A percentile compares a stretch with the other conserved stretches of the same genome.
These are phyloP conservation scores for Tubulanus polymorphus DNA, from an alignment of 2,888 invertebrate species.

Conservation along the genomic window DNA sequence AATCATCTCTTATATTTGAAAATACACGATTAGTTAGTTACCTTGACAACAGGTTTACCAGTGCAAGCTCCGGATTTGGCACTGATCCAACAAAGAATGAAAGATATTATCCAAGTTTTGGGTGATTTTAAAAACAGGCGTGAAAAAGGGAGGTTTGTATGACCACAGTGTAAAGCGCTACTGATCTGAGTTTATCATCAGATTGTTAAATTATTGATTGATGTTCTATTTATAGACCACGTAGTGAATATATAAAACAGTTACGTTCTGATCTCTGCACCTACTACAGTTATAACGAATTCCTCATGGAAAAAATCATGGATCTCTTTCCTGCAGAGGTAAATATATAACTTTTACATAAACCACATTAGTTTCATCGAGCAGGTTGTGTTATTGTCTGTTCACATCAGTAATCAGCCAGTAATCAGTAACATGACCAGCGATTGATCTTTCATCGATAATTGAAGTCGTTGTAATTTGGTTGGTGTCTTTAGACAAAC, in stretches of 20 bases:
- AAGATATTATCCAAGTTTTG: constrained; percentile 73
- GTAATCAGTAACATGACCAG: too few relatives aligned
- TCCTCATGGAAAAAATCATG: constrained; percentile 79
- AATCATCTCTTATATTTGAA: too few relatives aligned
- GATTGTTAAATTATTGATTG: neutral
- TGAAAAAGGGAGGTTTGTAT: constrained; percentile 49
- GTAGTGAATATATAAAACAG: constrained; percentile 77
- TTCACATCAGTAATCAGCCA: too few relatives aligned
- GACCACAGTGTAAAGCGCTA: neutral
- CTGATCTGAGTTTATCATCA: neutral
- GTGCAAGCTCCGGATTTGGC: constrained; percentile 59
- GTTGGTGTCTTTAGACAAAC: neutral
- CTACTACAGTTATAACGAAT: constrained; percentile 96
- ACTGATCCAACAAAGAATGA: constrained; percentile 83
- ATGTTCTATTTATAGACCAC: constrained; percentile 58
- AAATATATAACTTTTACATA: too few relatives aligned
- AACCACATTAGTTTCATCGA: too few relatives aligned
- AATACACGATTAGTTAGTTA: neutral
- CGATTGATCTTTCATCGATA: too few relatives aligned
- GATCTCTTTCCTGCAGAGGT: constrained; percentile 46
- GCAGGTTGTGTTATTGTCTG: too few relatives aligned
- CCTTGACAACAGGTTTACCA: constrained; percentile 18
- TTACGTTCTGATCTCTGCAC: constrained; percentile 80
- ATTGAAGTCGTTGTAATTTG: neutral
- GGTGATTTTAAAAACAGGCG: constrained; percentile 66